Conservation (phyloP, 2,113 vertebrate species). For the Salvelinus namaycush region DNA sequence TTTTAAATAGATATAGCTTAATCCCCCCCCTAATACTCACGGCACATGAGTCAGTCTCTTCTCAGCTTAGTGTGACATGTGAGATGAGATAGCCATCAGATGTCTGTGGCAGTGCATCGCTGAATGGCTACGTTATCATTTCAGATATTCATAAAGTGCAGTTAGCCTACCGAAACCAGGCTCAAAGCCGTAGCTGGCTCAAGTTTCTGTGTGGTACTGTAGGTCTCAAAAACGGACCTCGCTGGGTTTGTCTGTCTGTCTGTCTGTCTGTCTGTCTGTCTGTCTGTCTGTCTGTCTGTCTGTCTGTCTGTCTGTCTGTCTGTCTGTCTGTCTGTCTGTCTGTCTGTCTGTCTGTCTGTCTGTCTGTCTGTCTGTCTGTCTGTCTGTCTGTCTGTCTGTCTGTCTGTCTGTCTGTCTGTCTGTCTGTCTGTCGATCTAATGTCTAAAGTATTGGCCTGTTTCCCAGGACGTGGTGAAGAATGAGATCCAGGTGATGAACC, state of each 20-base stretch:
- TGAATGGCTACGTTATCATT: constrained; percentile 22
- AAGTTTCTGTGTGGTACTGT: not conserved
- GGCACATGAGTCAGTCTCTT: not conserved
- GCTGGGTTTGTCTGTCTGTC: not conserved
- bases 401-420: too few species aligned
- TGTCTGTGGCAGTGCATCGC: constrained; percentile 5
- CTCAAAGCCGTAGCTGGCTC: constrained; percentile 20
- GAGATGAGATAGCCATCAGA: constrained; percentile 10
- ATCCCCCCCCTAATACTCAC: constrained; percentile 14
- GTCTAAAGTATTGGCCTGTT: not conserved
- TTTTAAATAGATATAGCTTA: too few species aligned
- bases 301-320: not conserved
- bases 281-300: not conserved
- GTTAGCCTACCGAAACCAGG: not conserved
- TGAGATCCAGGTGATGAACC: constrained; percentile 97
- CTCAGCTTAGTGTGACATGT: not conserved
- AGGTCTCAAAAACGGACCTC: not conserved
- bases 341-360: too few species aligned
- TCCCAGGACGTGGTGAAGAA: constrained; percentile 92
- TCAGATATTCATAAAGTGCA: constrained; percentile 25
- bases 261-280: not conserved
- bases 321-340: not conserved
- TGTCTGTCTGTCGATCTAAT: too few species aligned
- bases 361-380: not conserved
- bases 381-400: not conserved